These are phyloP conservation scores for Pararge aegeria DNA, from an alignment of 1,140 invertebrate species.

Conservation along the genomic window DNA sequence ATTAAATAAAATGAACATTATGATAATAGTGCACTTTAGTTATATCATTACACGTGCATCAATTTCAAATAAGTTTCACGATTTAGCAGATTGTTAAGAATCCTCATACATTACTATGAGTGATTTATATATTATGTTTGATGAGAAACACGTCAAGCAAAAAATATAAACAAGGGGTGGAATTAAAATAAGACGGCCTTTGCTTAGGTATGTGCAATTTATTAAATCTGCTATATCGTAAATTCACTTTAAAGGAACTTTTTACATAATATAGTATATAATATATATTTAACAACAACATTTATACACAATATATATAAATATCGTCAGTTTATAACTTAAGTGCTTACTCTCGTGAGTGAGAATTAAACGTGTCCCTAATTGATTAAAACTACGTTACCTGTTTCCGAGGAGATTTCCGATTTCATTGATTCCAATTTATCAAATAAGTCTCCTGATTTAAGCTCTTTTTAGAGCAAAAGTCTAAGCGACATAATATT, in stretches of 20 bases:
- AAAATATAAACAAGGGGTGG: background rate
- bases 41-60: constrained; percentile 58
- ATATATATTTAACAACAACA: constrained; percentile 63
- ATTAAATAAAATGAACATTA: constrained; percentile 52
- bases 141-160: background rate
- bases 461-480: constrained; percentile 26
- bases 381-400: constrained; percentile 51
- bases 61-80: constrained; percentile 45
- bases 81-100: constrained; percentile 40
- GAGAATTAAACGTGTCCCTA: constrained; percentile 39
- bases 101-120: background rate
- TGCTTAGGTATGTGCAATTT: too few relatives aligned
- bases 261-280: constrained; percentile 43
- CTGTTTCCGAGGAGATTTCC: constrained; percentile 52
- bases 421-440: constrained; percentile 7
- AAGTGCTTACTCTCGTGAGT: constrained; percentile 21
- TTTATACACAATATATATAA: constrained; percentile 46
- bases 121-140: background rate
- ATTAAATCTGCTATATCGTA: constrained; percentile 15
- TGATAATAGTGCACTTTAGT: constrained; percentile 51
- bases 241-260: constrained; percentile 57
- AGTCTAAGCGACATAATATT: constrained; percentile 2
- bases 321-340: constrained; percentile 31
- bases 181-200: background rate
- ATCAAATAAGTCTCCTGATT: constrained; percentile 16